Conservation (phyloP, 1,140 invertebrate genomes). For the Philopotamus ludificatus region DNA sequence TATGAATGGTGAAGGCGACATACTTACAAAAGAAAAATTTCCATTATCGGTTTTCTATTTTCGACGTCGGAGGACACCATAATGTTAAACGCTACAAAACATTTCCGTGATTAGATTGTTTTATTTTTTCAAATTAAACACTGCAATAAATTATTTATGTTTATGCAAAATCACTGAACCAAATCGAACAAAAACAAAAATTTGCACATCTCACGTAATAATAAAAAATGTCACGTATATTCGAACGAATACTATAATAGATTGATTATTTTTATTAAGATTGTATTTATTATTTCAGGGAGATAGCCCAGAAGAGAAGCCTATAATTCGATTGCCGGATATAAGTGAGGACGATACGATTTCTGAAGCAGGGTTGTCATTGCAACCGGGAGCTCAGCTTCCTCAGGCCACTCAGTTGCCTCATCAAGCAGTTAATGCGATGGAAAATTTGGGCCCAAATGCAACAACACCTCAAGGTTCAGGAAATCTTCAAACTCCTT, state of each 20-base stretch:
- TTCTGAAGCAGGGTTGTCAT: conserved; percentile 31
- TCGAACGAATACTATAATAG: background rate
- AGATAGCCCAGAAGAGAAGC: conserved; percentile 64
- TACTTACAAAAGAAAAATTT: background rate
- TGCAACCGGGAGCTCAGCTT: conserved; percentile 38
- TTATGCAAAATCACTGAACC: too few species aligned
- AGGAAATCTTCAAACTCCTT: conserved; percentile 62
- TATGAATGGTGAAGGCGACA: background rate
- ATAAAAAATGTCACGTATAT: too few species aligned
- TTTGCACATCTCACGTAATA: too few species aligned
- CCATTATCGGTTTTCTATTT: conserved; percentile 8
- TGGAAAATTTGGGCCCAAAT: conserved; percentile 36
- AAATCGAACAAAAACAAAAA: too few species aligned
- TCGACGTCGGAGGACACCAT: background rate
- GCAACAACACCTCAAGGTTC: conserved; percentile 42
- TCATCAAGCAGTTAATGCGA: conserved; percentile 5
- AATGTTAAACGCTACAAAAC: too few species aligned
- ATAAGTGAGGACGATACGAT: conserved; percentile 61
- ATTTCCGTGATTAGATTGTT: too few species aligned
- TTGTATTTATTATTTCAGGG: conserved; percentile 46
- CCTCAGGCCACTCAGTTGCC: conserved; percentile 18
- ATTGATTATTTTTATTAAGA: background rate
- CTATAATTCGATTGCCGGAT: conserved; percentile 63
- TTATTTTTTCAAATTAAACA: too few species aligned
- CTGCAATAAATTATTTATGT: too few species aligned